Conservation (phyloP, 2,797 vertebrate species). For the Dendrocincla fuliginosa region DNA sequence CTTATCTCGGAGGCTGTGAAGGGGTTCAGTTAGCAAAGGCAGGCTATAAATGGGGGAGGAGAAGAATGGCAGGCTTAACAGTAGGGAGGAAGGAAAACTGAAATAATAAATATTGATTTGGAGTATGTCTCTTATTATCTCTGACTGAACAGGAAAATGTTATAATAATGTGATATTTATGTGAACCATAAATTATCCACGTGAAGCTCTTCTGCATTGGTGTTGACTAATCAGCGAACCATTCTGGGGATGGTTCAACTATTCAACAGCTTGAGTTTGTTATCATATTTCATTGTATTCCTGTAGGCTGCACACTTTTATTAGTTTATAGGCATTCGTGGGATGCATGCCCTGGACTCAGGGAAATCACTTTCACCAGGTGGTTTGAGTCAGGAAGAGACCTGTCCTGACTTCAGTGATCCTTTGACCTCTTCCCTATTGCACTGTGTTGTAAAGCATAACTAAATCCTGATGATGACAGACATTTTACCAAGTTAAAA, state of each 20-base stretch:
- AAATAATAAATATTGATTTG: conserved; percentile 68
- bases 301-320: conserved; percentile 21
- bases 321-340: not conserved
- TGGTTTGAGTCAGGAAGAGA: not conserved
- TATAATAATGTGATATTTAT: conserved; percentile 42
- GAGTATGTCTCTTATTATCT: conserved; percentile 38
- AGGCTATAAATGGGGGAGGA: conserved; percentile 53
- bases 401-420: not conserved
- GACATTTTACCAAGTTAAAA: not conserved
- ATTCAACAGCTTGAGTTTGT: conserved; percentile 5
- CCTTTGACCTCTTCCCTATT: not conserved
- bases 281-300: not conserved
- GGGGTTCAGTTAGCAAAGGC: conserved; percentile 18
- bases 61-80: conserved; percentile 40
- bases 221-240: conserved; percentile 8
- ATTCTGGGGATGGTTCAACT: not conserved
- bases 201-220: not conserved
- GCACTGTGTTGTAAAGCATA: not conserved
- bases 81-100: conserved; percentile 45
- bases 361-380: conserved; percentile 10
- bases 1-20: not conserved
- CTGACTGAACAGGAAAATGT: conserved; percentile 41
- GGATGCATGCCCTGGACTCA: not conserved
- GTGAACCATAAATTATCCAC: conserved; percentile 32
- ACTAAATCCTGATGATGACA: not conserved